Conservation (phyloP, 2,113 vertebrate species). For the Eira barbara region DNA sequence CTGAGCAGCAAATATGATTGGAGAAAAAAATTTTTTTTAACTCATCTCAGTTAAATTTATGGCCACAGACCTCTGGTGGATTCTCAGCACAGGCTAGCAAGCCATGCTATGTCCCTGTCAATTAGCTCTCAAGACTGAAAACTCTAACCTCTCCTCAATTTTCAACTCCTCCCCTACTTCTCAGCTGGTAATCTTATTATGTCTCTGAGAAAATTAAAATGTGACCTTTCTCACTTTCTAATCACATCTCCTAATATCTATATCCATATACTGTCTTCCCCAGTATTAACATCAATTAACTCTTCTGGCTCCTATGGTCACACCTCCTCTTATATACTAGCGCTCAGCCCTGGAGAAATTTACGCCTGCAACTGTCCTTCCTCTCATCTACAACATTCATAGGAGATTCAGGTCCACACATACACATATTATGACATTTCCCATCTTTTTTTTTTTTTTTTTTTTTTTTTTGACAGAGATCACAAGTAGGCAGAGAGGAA, state of each 20-base stretch:
- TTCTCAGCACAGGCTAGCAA: not conserved
- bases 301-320: not conserved
- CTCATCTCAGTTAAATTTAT: not conserved
- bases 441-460: too few species aligned
- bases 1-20: not conserved
- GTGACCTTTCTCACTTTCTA: not conserved
- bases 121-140: not conserved
- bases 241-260: not conserved
- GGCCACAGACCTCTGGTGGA: not conserved
- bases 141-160: not conserved
- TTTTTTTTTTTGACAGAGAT: too few species aligned
- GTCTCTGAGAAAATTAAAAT: not conserved
- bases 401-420: not conserved
- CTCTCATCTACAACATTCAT: not conserved
- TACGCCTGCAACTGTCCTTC: not conserved
- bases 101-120: not conserved
- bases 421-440: not conserved
- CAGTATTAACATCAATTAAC: not conserved
- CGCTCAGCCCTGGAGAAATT: not conserved
- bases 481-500: too few species aligned
- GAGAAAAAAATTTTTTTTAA: not conserved
- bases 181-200: not conserved
- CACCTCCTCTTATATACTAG: not conserved
- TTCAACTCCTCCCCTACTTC: not conserved
- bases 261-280: not conserved